phyloP scores from a whole-genome alignment of 2,797 vertebrate species.

The Myotis vivesi region DNA sequence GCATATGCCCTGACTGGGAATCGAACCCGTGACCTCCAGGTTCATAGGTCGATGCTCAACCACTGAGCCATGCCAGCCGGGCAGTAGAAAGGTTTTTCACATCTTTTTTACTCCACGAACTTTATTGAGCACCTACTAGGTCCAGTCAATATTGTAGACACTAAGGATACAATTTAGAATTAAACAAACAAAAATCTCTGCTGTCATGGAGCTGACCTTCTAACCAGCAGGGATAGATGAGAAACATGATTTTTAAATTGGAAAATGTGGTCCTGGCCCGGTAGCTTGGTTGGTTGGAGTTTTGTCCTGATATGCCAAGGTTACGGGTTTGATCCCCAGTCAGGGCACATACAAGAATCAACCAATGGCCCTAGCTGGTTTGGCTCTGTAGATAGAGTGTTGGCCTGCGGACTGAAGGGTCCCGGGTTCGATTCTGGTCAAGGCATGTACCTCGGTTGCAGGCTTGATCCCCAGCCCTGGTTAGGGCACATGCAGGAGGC shows the following conservation, averaged over 20 bases:
- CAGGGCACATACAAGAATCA: background rate
- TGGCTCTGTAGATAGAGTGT: too few relatives aligned
- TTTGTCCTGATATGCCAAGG: background rate
- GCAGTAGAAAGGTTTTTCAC: background rate
- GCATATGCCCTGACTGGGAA: too few relatives aligned
- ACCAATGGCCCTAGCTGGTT: background rate
- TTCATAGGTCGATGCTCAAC: too few relatives aligned
- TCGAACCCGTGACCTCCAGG: too few relatives aligned
- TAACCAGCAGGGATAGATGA: background rate
- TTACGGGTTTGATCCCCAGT: background rate
- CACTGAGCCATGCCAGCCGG: too few relatives aligned
- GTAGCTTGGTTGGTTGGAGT: background rate
- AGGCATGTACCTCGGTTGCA: too few relatives aligned
- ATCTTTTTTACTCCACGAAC: background rate
- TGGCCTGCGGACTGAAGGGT: too few relatives aligned
- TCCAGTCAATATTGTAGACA: background rate
- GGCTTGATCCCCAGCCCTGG: too few relatives aligned
- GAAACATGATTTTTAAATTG: background rate
- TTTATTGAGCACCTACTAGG: background rate
- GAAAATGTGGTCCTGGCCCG: background rate
- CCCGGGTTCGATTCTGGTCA: too few relatives aligned
- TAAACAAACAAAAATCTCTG: background rate
- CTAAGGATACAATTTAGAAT: background rate
- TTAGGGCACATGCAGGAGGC: too few relatives aligned
- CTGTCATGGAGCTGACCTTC: background rate